Evolutionary conservation across 2,113 vertebrate species (phyloP), one percentile per base, ranked within the genome.

Genomic region (Merops nubicus): DNA sequence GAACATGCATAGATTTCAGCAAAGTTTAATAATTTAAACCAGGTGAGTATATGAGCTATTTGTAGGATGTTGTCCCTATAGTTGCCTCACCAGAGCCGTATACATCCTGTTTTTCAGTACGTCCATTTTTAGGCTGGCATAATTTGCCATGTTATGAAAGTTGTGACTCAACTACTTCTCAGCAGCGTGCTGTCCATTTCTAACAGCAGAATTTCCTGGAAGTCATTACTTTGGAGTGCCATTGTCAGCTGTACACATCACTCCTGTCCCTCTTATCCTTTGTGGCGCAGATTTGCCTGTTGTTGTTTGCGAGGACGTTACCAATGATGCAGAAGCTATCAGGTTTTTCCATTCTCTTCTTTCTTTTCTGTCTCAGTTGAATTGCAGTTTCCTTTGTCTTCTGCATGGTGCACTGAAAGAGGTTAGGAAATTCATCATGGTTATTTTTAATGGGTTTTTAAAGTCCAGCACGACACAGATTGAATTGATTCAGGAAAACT

Each of bases 351-450:
- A 87, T 90, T 90, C 47, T 89, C 54, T 91, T 83, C 78, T 88
- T 80, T 48, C 75, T 85, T 77, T 95, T 91, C 90, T 89, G 5
- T 92, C 85, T 91, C 73, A 77, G 64, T 96, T 86, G 93, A 92
- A 93, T 87, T 96, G 92, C 88, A 91, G 90, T 93, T 95, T 91
- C 88, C 73, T 96, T 97, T 96, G 93, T 96, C 95, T 96, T 96
- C 85, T 87, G 18, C 1, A 3, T 77, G 43, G 28, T 81, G 91
- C 79, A 34, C 43, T 75, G 85, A 88, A 92, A 82, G 94, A 96
- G 87, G 91, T 87, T 96, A 77, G 90, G 75, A 94, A 95, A 95
- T 95, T 94, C 82, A 94, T 95, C 88, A 91, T 40, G 42, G 76
- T 92, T 97, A 77, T 94, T 95, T 94, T 96, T 94, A 95, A 92